These are phyloP conservation scores for Enteromius mattozi DNA, from an alignment of 2,797 vertebrate genomes.

Conservation along the genomic window DNA sequence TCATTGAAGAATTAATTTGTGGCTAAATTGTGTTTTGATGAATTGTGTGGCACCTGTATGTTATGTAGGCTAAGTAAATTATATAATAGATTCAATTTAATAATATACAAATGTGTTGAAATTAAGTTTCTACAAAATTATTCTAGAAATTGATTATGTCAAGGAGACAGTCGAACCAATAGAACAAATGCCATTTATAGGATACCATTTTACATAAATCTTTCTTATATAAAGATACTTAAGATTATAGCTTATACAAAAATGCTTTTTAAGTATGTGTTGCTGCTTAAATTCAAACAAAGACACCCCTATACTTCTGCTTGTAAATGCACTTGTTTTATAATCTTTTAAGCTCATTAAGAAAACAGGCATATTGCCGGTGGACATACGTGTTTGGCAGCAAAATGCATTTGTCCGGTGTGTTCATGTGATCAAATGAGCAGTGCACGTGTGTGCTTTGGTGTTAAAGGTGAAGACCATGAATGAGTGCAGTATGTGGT, in stretches of 20 bases:
- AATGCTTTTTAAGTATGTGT: neutral
- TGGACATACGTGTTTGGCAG: neutral
- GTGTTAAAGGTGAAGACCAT: neutral
- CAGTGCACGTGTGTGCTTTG: neutral
- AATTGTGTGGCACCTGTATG: neutral
- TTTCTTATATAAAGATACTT: neutral
- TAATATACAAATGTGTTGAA: neutral
- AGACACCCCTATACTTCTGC: conserved; percentile 6
- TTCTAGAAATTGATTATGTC: neutral
- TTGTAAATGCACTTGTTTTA: neutral
- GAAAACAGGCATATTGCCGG: neutral
- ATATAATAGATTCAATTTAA: neutral
- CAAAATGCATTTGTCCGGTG: neutral
- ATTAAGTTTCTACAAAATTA: neutral
- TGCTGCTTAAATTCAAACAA: conserved; percentile 32
- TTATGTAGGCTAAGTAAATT: neutral
- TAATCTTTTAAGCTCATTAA: conserved; percentile 27
- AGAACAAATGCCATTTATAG: neutral
- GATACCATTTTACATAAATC: neutral
- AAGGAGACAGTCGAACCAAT: neutral
- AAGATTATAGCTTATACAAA: neutral
- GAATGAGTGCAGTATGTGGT: neutral
- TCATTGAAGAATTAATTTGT: neutral
- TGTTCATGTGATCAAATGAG: neutral
- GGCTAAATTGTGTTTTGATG: neutral